Evolutionary conservation across 2,113 vertebrate species (phyloP), one percentile per base, ranked within the genome.

Genomic region (Murina feae): DNA sequence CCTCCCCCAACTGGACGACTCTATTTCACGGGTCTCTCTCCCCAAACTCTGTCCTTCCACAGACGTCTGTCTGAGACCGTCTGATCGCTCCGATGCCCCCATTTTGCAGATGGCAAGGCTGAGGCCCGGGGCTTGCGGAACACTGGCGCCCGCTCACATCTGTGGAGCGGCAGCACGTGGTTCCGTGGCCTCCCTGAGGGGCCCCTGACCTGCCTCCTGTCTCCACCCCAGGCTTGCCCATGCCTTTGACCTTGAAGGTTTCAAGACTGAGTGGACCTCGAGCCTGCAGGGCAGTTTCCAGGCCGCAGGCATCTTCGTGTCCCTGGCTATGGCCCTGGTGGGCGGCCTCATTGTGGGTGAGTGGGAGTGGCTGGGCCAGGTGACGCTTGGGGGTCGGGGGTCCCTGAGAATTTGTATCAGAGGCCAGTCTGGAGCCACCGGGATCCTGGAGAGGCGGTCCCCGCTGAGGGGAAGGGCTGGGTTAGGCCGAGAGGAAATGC

Each of bases 341-440:
- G 99, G 99, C 47, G 99, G 99, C 28, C 89, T 89, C 49, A 7
- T 98, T 28, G 99, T 99, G 53, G 99, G 99, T 99, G 95, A 99
- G 99, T 96, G 53, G 16, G 18, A 5, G 14, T 9, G 58, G 58
- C 2, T 0, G 2, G 49, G 23, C 3, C 28, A 28, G 65, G 75
- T 32, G 49, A 35, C 55, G 25, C 18, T n/a, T 4, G 9, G 85
- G 9, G 39, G 71, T 11, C 20, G 17, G 83, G 75, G 21, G 20
- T 25, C 58, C 44, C 47, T n/a, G 32, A 42, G 60, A 37, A 9
- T 10, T 6, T 8, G 5, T 21, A 1, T 17, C 47, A 71, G 74
- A 13, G 35, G 66, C 9, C 87, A 60, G 20, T 68, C 12, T 0
- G 4, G 37, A 58, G 47, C 39, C 14, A 20, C 53, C 39, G 25